A percentile compares a stretch with the other conserved stretches of the same genome.
These are phyloP conservation scores for Drosophila phalerata DNA, from an alignment of 2,888 invertebrate species.

Conservation along the genomic window DNA sequence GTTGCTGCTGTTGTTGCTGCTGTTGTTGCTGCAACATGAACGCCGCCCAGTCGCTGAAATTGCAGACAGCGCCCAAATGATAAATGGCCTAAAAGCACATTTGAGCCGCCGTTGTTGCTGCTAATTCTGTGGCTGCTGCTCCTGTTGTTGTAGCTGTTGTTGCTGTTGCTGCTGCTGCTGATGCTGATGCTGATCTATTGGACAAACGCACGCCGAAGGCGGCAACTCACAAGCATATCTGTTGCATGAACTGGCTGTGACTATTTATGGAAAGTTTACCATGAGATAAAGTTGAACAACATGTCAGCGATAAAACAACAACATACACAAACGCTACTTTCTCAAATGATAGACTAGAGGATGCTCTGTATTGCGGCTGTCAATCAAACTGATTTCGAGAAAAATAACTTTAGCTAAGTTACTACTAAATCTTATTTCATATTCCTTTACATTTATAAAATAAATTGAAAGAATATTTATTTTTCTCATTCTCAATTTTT, in stretches of 20 bases:
- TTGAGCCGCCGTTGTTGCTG: constrained; percentile 66
- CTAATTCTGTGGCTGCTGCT: constrained; percentile 27
- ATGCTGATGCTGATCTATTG: constrained; percentile 72
- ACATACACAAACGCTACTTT: constrained; percentile 27
- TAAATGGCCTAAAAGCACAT: constrained; percentile 77
- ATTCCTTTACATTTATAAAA: too few species aligned
- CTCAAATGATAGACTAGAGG: neutral
- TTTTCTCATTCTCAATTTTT: too few species aligned
- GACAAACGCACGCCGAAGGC: constrained; percentile 77
- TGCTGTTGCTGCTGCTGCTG: constrained; percentile 35
- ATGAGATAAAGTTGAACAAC: constrained; percentile 67
- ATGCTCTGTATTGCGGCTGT: too few species aligned
- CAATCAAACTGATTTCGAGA: too few species aligned
- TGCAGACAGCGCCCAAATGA: constrained; percentile 74
- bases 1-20: constrained; percentile 9
- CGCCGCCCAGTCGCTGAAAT: constrained; percentile 70
- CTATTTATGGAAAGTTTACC: constrained; percentile 76
- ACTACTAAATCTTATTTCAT: too few species aligned
- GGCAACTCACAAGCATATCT: constrained; percentile 46
- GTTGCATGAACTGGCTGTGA: constrained; percentile 40
- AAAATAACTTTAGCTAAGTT: too few species aligned
- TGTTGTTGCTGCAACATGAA: constrained; percentile 59
- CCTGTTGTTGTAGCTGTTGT: constrained; percentile 32
- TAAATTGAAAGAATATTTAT: too few species aligned
- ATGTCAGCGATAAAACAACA: constrained; percentile 37